Conservation (phyloP, 2,888 invertebrate genomes). For the Lacanobia wlatinum region DNA sequence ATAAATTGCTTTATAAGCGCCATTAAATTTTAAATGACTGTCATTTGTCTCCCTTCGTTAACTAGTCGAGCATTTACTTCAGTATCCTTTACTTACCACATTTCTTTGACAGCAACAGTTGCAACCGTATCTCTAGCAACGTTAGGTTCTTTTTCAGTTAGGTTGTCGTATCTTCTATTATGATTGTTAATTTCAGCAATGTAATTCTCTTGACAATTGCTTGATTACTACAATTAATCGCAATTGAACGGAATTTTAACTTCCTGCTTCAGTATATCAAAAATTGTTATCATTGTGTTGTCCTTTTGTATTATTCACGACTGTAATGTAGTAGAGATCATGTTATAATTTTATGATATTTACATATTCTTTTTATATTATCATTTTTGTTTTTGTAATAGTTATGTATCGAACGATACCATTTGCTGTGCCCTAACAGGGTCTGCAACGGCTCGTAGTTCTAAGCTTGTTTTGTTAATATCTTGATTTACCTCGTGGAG, state of each 20-base stretch:
- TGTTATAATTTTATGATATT: not conserved
- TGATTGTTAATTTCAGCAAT: slow-evolving; percentile 86
- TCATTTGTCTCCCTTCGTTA: slow-evolving; percentile 80
- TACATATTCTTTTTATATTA: not conserved
- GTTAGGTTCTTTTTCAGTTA: slow-evolving; percentile 67
- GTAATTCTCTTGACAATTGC: slow-evolving; percentile 86
- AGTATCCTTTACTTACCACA: slow-evolving; percentile 70
- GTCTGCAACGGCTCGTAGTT: too few species aligned
- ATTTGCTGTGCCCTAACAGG: too few species aligned
- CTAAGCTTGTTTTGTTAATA: too few species aligned
- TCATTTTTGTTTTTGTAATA: too few species aligned
- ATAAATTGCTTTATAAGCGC: slow-evolving; percentile 75
- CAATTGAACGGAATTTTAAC: slow-evolving; percentile 88
- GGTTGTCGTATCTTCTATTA: slow-evolving; percentile 71
- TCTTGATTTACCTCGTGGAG: too few species aligned
- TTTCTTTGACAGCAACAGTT: slow-evolving; percentile 53
- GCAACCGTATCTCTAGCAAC: slow-evolving; percentile 64
- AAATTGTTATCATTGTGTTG: slow-evolving; percentile 39
- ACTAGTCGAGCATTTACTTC: slow-evolving; percentile 78
- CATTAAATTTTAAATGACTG: slow-evolving; percentile 79
- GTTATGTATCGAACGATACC: too few species aligned
- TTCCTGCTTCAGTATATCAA: slow-evolving; percentile 77
- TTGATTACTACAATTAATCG: slow-evolving; percentile 90
- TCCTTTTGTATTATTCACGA: slow-evolving; percentile 15
- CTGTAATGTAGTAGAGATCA: not conserved